phyloP scores from a whole-genome alignment of 2,113 vertebrate species.

The Cyphomyrus plagiostoma region DNA sequence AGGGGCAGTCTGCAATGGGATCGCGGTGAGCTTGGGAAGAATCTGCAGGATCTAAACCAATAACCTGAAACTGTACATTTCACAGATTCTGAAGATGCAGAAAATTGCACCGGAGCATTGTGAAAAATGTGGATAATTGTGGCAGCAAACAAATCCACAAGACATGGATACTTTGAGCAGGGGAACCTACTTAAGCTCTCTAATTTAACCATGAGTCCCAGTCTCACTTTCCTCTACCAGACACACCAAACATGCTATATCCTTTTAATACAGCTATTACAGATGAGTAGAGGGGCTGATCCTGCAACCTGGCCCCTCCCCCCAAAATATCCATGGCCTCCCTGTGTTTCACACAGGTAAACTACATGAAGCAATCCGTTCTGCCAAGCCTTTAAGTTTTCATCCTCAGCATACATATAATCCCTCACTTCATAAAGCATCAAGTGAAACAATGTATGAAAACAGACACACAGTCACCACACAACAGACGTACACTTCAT shows the following conservation, averaged over 20 bases:
- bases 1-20: slow-evolving; percentile 16
- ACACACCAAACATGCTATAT: background rate
- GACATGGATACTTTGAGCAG: background rate
- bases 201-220: background rate
- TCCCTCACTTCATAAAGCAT: background rate
- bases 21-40: background rate
- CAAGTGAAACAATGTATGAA: background rate
- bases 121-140: background rate
- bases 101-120: background rate
- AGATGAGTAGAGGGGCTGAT: background rate
- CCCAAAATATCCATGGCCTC: background rate
- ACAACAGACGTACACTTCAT: background rate
- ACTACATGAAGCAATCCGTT: background rate
- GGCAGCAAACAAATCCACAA: background rate
- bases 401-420: background rate
- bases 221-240: background rate
- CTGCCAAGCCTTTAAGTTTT: background rate
- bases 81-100: background rate
- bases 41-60: background rate
- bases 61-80: background rate
- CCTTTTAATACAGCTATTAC: background rate
- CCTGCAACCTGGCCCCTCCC: background rate
- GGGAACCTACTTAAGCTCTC: background rate
- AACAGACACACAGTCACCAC: background rate
- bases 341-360: background rate